Base-by-base conservation (phyloP, 2,888 invertebrate genomes). In the Megastigmus dorsalis region DNA sequence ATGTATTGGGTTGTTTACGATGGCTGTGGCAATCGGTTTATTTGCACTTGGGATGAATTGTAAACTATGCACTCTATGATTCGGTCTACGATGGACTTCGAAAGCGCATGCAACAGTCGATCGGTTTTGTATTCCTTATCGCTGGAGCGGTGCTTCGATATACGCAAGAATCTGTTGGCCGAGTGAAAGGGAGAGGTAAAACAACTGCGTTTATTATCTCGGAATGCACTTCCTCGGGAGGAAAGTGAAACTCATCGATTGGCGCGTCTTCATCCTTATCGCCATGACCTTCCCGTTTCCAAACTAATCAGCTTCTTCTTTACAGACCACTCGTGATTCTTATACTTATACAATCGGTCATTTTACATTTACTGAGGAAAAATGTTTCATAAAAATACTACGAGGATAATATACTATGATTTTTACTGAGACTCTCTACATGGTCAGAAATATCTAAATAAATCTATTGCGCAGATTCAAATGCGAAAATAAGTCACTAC, bases 151-250 rank as follows among this genome's bases (percentile, higher is more conserved):
- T 23, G 43, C 33, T 54, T 54, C 43, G 28, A 59, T 59, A 55
- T 18, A 59, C 50, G 36, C 13, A 26, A 23, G 52, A 43, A 41
- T 54, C 26, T 13, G n/a, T 20, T 41, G 10, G n/a, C 13, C n/a
- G 38, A 43, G 52, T 70, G 43, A 70, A 70, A 54, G 70, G 38
- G n/a, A 13, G 48, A 23, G 43, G 18, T 50, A 50, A 41, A 60
- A n/a, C n/a, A 52, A 66, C 60, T 26, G 52, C 45, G 18, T 66
- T 68, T 62, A 69, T 60, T 65, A 77, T 74, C 75, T 72, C 57
- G 74, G 77, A 78, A 75, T 78, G 75, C 69, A 74, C 69, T 74
- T 72, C 71, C 74, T 69, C 15, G 10, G n/a, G 54, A 23, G 9
- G 43, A 70, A 70, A 63, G 54, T 50, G 52, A 73, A 41, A 68